Evolutionary conservation across 2,797 vertebrate genomes (phyloP).

Genomic region (Thamnophis elegans): DNA sequence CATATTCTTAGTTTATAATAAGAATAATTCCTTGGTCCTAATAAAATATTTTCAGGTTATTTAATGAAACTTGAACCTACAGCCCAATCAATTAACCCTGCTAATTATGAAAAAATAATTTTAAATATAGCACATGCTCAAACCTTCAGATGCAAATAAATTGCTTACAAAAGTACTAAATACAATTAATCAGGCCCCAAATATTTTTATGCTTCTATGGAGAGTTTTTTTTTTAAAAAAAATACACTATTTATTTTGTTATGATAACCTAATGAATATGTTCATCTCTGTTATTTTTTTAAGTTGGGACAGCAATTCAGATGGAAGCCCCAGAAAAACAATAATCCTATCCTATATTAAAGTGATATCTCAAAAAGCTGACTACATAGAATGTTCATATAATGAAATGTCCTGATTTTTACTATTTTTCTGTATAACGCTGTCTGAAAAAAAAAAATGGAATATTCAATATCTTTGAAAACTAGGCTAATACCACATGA

Average conservation of each 20-base stretch:
- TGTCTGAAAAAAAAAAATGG: neutral
- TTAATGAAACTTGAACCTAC: neutral
- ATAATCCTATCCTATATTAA: constrained; percentile 18
- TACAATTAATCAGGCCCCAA: neutral
- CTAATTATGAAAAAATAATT: neutral
- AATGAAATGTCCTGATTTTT: neutral
- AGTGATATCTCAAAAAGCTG: neutral
- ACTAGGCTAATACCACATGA: neutral
- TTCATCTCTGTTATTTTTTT: constrained; percentile 1
- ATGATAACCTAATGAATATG: constrained; percentile 11
- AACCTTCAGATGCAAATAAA: neutral
- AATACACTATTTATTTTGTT: constrained; percentile 1
- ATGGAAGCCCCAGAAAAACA: neutral
- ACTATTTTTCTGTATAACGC: neutral
- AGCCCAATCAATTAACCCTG: neutral
- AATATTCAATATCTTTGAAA: neutral
- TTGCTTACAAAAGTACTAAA: neutral
- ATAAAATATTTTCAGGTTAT: neutral
- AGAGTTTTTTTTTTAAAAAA: neutral
- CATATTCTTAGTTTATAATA: neutral
- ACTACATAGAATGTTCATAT: neutral
- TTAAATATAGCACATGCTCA: neutral
- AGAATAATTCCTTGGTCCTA: neutral
- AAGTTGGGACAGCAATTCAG: neutral
- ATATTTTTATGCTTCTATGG: neutral